Evolutionary conservation across 2,113 vertebrate species (phyloP), one percentile per base, ranked within the genome.

Genomic region (Petaurus breviceps): DNA sequence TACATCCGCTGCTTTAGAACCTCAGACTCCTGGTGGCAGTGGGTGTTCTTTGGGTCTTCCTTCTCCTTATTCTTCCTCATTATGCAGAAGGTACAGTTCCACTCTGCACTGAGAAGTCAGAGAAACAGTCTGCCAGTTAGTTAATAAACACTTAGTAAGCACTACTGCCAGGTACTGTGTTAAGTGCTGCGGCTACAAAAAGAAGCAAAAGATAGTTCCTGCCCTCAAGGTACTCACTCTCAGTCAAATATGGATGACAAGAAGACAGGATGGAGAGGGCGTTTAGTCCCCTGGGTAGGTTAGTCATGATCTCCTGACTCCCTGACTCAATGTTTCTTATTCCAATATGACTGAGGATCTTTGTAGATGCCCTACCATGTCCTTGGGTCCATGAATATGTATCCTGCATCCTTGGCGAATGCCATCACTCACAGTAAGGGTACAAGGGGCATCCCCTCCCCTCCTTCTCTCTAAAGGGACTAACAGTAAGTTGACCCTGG

Each of bases 1-100:
- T n/a, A 26, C 96, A 97, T 96, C 31, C 0, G 4, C 68, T 43
- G 96, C 54, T n/a, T 84, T 51, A 97, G 90, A 31, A 97, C 94
- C 61, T 97, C 94, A 0, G 92, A 91, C 52, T 95, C 96, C 55
- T 89, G 91, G 37, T n/a, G 10, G 43, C 24, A 0, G 25, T 1
- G 49, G 1, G 49, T 92, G 47, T 2, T 94, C 61, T 90, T 25
- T 51, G 47, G 92, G n/a, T 0, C 31, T 0, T 10, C 6, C 68
- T 43, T 68, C 94, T 84, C 3, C 68, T 50, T 55, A 53, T 90
- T 51, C 16, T 1, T 1, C 49, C 46, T 24, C 91, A 91, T 94
- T 54, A 3, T 51, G 91, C 98, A 98, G 37, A 96, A 93, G 51
- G 50, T 68, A 57, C 97, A 98, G 0, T 1, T 92, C 97, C 97